phyloP scores from a whole-genome alignment of 1,140 invertebrate genomes.

The Solenopsis invicta region DNA sequence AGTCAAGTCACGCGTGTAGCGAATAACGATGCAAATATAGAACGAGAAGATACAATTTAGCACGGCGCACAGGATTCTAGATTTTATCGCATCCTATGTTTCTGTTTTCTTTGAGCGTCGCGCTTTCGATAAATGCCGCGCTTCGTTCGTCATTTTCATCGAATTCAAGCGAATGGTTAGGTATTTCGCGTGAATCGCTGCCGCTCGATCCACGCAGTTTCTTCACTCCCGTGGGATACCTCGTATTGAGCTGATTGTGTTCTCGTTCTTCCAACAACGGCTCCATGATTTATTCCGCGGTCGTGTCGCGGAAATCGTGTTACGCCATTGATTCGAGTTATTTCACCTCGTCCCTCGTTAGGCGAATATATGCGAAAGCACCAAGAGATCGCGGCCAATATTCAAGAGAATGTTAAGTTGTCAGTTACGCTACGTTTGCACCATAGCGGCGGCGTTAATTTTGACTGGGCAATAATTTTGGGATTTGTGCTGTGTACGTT shows the following conservation, averaged over 20 bases:
- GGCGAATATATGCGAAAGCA: constrained; percentile 29
- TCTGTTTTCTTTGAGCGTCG: background rate
- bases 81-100: background rate
- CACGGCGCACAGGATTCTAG: background rate
- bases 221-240: constrained; percentile 8
- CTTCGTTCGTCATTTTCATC: constrained; percentile 6
- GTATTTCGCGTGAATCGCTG: constrained; percentile 9
- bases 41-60: background rate
- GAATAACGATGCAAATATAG: background rate
- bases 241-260: constrained; percentile 58
- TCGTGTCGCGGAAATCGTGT: constrained; percentile 50
- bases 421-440: constrained; percentile 45
- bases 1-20: background rate
- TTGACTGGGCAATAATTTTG: constrained; percentile 65
- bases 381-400: constrained; percentile 43
- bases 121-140: background rate
- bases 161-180: background rate
- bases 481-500: constrained; percentile 31
- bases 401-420: constrained; percentile 33
- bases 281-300: constrained; percentile 52
- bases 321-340: constrained; percentile 56
- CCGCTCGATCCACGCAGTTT: background rate
- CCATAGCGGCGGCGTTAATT: constrained; percentile 29
- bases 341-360: constrained; percentile 53
- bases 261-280: constrained; percentile 51